Conservation (phyloP, 2,888 invertebrate species). For the Sinelater perroti region DNA sequence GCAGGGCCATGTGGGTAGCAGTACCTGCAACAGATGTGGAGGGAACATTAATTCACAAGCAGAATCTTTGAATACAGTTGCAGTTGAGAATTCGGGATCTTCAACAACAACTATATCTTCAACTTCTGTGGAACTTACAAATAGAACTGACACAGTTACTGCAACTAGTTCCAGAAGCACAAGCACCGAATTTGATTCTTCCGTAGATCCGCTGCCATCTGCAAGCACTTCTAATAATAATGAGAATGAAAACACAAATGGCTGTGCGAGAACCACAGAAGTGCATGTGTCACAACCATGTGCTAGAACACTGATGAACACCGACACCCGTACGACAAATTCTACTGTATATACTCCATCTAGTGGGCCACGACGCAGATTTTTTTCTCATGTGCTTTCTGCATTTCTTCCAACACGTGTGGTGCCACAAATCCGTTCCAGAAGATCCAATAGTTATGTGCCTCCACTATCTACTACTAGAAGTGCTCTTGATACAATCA, state of each 20-base stretch:
- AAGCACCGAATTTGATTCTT: not conserved
- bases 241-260: not conserved
- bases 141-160: not conserved
- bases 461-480: constrained; percentile 18
- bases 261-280: constrained; percentile 6
- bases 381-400: constrained; percentile 52
- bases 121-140: not conserved
- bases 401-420: constrained; percentile 56
- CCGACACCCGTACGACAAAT: constrained; percentile 42
- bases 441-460: constrained; percentile 23
- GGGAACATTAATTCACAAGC: constrained; percentile 28
- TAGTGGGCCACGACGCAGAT: constrained; percentile 46
- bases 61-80: not conserved
- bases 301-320: constrained; percentile 35
- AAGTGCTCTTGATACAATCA: constrained; percentile 22
- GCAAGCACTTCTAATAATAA: not conserved
- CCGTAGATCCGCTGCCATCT: not conserved
- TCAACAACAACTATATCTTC: constrained; percentile 16
- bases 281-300: constrained; percentile 21
- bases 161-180: not conserved
- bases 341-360: constrained; percentile 48
- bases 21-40: constrained; percentile 40
- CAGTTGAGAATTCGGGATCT: not conserved
- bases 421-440: constrained; percentile 40
- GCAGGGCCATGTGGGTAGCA: constrained; percentile 16